Percentiles rank a stretch among this genome's conserved stretches.
Evolutionary conservation across 2,888 invertebrate species (phyloP).

Genomic region (Lithodes maja): DNA sequence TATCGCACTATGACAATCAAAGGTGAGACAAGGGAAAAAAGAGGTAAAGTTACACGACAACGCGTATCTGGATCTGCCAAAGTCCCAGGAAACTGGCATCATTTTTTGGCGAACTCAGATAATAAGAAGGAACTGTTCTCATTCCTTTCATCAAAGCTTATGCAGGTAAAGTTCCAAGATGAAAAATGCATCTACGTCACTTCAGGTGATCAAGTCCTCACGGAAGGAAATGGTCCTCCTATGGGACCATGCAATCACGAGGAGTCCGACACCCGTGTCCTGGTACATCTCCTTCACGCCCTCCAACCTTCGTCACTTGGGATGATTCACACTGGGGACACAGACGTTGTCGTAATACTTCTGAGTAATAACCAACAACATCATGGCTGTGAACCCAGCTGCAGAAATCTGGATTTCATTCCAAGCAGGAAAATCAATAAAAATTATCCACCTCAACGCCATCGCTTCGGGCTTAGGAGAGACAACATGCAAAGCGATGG

Average conservation of each 20-base stretch:
- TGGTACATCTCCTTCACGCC: conserved; percentile 46
- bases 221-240: conserved; percentile 3
- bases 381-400: conserved; percentile 32
- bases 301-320: conserved; percentile 47
- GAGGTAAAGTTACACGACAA: background rate
- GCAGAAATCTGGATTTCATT: conserved; percentile 45
- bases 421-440: conserved; percentile 36
- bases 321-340: background rate
- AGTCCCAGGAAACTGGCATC: conserved; percentile 30
- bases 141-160: conserved; percentile 25
- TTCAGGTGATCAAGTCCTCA: background rate
- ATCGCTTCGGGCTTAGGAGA: conserved; percentile 25
- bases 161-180: conserved; percentile 26
- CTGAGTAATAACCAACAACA: conserved; percentile 48
- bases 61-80: conserved; percentile 25
- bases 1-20: conserved; percentile 10
- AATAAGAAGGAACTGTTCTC: conserved; percentile 50
- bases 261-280: conserved; percentile 32
- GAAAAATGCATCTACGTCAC: conserved; percentile 7
- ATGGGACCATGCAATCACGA: conserved; percentile 35
- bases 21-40: conserved; percentile 22
- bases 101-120: conserved; percentile 26
- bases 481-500: background rate
- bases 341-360: conserved; percentile 39
- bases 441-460: conserved; percentile 27